These are phyloP conservation scores for Eubucco bourcierii DNA, from an alignment of 2,113 vertebrate species.

Conservation along the genomic window DNA sequence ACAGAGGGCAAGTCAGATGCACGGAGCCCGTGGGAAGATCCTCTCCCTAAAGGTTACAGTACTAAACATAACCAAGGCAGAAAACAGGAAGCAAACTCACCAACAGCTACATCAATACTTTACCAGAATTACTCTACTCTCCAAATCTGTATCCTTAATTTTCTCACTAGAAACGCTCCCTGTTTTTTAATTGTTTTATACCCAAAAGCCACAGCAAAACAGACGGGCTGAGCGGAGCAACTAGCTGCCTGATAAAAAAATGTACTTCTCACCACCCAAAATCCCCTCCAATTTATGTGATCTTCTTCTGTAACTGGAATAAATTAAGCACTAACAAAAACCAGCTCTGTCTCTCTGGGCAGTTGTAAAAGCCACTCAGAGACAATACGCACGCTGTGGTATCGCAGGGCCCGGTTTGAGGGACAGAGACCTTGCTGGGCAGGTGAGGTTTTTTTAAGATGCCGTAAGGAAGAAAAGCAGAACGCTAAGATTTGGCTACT, in stretches of 20 bases:
- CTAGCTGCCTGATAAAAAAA: not conserved
- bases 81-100: not conserved
- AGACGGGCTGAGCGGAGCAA: not conserved
- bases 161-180: not conserved
- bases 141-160: not conserved
- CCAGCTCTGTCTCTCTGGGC: not conserved
- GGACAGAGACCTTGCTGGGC: not conserved
- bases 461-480: not conserved
- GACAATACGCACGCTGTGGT: not conserved
- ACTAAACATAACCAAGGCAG: not conserved
- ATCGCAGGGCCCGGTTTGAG: not conserved
- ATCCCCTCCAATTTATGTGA: conserved; percentile 10
- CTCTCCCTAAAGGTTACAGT: conserved; percentile 6
- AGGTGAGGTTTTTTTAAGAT: not conserved
- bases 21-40: not conserved
- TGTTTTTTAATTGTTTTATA: not conserved
- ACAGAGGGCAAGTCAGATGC: not conserved
- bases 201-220: not conserved
- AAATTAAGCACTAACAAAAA: not conserved
- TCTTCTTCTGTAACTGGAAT: not conserved
- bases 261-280: not conserved
- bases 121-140: not conserved
- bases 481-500: not conserved
- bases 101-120: not conserved
- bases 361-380: not conserved